Evolutionary conservation across 2,797 vertebrate genomes (phyloP), one percentile per base, ranked within the genome.

Genomic region (Antrozous pallidus): DNA sequence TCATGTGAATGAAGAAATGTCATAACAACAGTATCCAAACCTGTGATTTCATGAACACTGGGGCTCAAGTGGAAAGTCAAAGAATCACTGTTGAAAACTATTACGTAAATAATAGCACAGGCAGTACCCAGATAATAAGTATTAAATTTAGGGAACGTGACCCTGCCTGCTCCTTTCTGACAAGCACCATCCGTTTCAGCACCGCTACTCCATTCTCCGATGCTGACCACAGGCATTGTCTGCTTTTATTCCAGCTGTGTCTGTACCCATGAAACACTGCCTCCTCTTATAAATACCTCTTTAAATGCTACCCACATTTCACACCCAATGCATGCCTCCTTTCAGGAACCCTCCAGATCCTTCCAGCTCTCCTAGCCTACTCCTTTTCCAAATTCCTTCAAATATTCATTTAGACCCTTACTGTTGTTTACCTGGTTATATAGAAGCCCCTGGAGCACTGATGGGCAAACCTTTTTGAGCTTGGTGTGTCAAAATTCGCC

Each of bases 391-490:
- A 92, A 93, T 6, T 42, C 79, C 38, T 89, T 49, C 61, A 85
- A 88, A 49, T 87, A 74, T 28, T 75, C 31, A 47, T 69, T 71
- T 75, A 82, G 74, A 82, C 83, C 47, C 56, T 67, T 61, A n/a
- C 51, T 33, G 14, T 67, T 45, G 33, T 85, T 84, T 85, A 70
- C 67, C 79, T 83, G 82, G 70, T 71, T 82, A 93, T 81, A 89
- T 4, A 20, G 14, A 94, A 94, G 70, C 12, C 20, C 58, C 42
- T 58, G 40, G 65, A 58, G 22, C n/a, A n/a, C n/a, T n/a, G n/a
- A n/a, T n/a, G n/a, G n/a, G n/a, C n/a, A n/a, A n/a, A n/a, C n/a
- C n/a, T n/a, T n/a, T n/a, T n/a, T n/a, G n/a, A n/a, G n/a, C n/a
- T n/a, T n/a, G n/a, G n/a, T n/a, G n/a, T n/a, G n/a, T n/a, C n/a